Conservation (phyloP, 2,113 vertebrate species). For the Periophthalmus modestus region DNA sequence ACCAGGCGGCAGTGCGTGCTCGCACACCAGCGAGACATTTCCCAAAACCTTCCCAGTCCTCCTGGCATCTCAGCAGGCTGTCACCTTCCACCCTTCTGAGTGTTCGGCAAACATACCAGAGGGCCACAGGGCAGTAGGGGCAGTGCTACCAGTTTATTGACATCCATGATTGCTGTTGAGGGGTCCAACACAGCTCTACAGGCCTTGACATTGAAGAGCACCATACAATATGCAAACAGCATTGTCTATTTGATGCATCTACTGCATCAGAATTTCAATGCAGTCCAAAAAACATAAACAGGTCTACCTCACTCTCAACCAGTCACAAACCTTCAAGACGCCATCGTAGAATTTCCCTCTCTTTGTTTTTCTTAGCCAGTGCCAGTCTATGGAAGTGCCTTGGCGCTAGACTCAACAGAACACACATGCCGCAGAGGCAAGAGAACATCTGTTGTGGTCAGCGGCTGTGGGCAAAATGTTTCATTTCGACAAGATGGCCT, state of each 20-base stretch:
- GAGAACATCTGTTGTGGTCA: slow-evolving; percentile 75
- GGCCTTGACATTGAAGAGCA: slow-evolving; percentile 36
- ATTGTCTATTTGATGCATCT: slow-evolving; percentile 38
- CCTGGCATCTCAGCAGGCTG: slow-evolving; percentile 64
- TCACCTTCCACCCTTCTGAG: slow-evolving; percentile 61
- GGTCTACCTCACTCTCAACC: slow-evolving; percentile 44
- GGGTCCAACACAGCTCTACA: slow-evolving; percentile 15
- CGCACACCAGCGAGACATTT: slow-evolving; percentile 71
- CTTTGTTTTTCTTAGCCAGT: slow-evolving; percentile 67
- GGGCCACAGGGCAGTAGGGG: slow-evolving; percentile 56
- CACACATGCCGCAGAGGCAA: slow-evolving; percentile 69
- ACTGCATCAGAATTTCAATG: slow-evolving; percentile 33
- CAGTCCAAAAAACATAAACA: slow-evolving; percentile 45
- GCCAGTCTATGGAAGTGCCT: slow-evolving; percentile 66
- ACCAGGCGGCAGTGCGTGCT: slow-evolving; percentile 61
- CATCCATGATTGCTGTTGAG: slow-evolving; percentile 35
- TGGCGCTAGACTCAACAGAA: slow-evolving; percentile 76
- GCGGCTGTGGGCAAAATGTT: slow-evolving; percentile 68
- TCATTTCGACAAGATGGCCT: slow-evolving; percentile 69
- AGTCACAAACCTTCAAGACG: slow-evolving; percentile 51
- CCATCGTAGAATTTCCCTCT: slow-evolving; percentile 60
- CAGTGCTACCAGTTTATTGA: slow-evolving; percentile 36
- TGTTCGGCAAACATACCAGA: slow-evolving; percentile 66
- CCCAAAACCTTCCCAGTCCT: slow-evolving; percentile 69
- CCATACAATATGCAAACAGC: slow-evolving; percentile 45